phyloP scores from a whole-genome alignment of 2,888 invertebrate genomes.

The Podabrus alpinus region DNA sequence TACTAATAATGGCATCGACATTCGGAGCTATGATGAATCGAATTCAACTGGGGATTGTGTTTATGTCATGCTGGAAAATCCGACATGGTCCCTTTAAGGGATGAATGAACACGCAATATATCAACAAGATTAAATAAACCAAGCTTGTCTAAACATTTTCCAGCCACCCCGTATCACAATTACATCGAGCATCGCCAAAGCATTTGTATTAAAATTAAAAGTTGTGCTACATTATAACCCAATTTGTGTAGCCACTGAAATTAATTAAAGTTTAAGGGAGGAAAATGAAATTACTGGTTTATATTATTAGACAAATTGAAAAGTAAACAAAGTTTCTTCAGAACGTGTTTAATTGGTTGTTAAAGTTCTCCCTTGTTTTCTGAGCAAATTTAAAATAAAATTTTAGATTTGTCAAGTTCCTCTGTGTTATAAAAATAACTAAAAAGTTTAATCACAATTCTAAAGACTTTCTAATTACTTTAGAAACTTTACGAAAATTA shows the following conservation, averaged over 20 bases:
- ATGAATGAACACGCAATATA: not conserved
- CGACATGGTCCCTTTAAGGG: not conserved
- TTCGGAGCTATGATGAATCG: not conserved
- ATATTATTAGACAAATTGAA: slow-evolving; percentile 6
- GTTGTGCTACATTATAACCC: not conserved
- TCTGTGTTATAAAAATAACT: slow-evolving; percentile 2
- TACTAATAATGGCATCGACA: not conserved
- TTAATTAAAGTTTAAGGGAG: not conserved
- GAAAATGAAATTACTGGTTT: not conserved
- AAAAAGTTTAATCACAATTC: not conserved
- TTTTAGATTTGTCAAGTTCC: slow-evolving; percentile 6
- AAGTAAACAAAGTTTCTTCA: slow-evolving; percentile 7
- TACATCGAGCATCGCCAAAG: not conserved
- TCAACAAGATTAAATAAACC: not conserved
- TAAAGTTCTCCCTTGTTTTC: slow-evolving; percentile 16
- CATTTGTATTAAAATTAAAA: not conserved
- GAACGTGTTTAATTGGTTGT: slow-evolving; percentile 17
- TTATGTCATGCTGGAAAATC: not conserved
- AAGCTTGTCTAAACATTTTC: not conserved
- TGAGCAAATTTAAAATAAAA: slow-evolving; percentile 12
- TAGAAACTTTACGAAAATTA: not conserved
- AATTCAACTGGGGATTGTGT: not conserved
- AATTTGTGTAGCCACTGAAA: not conserved
- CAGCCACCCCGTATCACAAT: not conserved
- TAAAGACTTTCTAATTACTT: not conserved